Evolutionary conservation across 2,113 vertebrate species (phyloP), one percentile per base, ranked within the genome.

Genomic region (Pygoscelis antarcticus): DNA sequence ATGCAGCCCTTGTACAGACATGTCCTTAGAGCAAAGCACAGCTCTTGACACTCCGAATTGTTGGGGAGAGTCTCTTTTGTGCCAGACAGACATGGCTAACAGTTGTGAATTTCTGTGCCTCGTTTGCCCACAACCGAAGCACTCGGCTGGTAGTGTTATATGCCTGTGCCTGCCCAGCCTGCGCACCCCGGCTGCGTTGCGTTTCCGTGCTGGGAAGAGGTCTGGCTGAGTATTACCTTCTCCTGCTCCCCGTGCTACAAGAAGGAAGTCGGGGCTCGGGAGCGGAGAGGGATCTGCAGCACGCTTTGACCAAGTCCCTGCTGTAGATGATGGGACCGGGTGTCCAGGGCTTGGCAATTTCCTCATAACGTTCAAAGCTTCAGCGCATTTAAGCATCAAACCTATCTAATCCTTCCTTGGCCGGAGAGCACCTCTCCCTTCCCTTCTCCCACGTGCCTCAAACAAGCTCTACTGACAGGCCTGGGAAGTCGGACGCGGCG

Each of bases 261-360:
- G 52, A 22, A 10, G 61, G 36, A 68, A 60, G 16, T 23, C 0
- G 1, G 61, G 22, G 34, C 27, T 12, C 6, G 0, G 21, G 46
- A n/a, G 18, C 42, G 3, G 10, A 30, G 40, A 17, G 21, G 26
- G 60, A 30, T 21, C 22, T 21, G 34, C 46, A 60, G 60, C 52
- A 40, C 34, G 4, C 25, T 52, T 27, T 20, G 38, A 74, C 29
- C 44, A 13, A 32, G 52, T 11, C 32, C 34, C 27, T 46, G 21
- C 29, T 27, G 23, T 13, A 36, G 79, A 10, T 27, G 47, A 19
- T 3, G 5, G 21, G 44, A 20, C 52, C 25, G 5, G 22, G 19
- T 46, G 42, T 25, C 64, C 42, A 11, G 25, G 34, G 25, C 74
- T 79, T 29, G 30, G 30, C 21, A 66, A n/a, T 47, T 29, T 49